phyloP scores from a whole-genome alignment of 2,113 vertebrate species.

The Alectura lathami region DNA sequence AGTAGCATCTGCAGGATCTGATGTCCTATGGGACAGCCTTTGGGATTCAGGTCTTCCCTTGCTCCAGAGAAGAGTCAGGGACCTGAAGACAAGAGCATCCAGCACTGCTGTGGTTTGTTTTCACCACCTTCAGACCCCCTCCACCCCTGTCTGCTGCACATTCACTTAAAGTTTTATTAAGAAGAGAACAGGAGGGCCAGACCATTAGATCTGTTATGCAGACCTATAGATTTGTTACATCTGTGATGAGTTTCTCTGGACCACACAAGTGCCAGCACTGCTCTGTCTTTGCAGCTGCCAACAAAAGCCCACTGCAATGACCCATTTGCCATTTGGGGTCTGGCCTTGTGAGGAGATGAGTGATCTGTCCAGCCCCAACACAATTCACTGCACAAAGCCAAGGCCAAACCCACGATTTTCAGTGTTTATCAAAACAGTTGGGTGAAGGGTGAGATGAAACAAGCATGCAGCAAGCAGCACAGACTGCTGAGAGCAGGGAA shows the following conservation, averaged over 20 bases:
- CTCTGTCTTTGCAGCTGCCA: background rate
- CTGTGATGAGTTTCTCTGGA: background rate
- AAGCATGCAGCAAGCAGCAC: background rate
- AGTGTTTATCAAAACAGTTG: background rate
- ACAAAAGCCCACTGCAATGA: background rate
- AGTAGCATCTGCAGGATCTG: background rate
- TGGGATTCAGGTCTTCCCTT: background rate
- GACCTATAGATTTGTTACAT: background rate
- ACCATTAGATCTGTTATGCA: background rate
- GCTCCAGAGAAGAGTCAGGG: background rate
- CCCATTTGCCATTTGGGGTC: background rate
- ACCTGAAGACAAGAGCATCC: background rate
- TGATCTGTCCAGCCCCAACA: background rate
- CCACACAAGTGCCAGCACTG: accelerated
- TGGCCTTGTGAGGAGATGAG: background rate
- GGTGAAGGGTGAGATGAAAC: background rate
- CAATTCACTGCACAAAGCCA: background rate
- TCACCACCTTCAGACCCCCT: background rate
- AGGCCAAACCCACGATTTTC: background rate
- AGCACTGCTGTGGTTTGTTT: background rate
- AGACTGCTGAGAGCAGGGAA: background rate
- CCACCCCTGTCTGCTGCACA: background rate
- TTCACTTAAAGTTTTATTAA: background rate
- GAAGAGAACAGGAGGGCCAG: background rate
- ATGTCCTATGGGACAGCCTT: background rate